A percentile compares a stretch with the other conserved stretches of the same genome.
Conservation (phyloP, 2,797 vertebrate genomes). For the Menidia menidia region DNA sequence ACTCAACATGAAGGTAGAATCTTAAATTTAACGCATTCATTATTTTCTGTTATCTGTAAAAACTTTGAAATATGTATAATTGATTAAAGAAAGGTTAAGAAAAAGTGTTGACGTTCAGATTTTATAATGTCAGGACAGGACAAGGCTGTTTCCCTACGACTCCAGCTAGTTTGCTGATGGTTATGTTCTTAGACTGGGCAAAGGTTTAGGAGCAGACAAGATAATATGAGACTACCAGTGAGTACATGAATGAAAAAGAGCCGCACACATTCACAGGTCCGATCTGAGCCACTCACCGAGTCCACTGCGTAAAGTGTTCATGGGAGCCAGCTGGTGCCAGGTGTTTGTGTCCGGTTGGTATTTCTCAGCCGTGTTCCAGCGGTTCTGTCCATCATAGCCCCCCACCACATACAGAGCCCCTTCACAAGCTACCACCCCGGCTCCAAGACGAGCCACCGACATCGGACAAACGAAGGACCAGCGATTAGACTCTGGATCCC, state of each 20-base stretch:
- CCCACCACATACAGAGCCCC: slow-evolving; percentile 85
- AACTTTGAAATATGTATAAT: neutral
- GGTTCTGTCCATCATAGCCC: slow-evolving; percentile 84
- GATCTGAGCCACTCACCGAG: slow-evolving; percentile 76
- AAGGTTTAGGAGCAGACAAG: slow-evolving; percentile 11
- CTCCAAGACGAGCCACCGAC: slow-evolving; percentile 83
- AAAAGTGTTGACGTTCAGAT: slow-evolving; percentile 2
- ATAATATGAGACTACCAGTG: neutral
- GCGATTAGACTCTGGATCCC: slow-evolving; percentile 84
- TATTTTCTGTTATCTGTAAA: neutral
- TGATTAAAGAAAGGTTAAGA: neutral
- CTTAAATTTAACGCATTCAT: too few relatives aligned
- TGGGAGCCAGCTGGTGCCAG: slow-evolving; percentile 84
- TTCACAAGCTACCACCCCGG: slow-evolving; percentile 79
- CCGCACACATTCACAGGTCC: neutral
- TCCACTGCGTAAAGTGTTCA: slow-evolving; percentile 83
- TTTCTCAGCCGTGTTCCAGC: slow-evolving; percentile 84
- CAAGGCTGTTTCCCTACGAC: neutral
- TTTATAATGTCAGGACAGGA: neutral
- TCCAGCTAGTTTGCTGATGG: neutral
- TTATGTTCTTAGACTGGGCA: neutral
- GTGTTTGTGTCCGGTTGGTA: slow-evolving; percentile 85
- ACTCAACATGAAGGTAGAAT: too few relatives aligned
- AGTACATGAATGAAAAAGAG: neutral
- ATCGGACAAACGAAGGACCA: slow-evolving; percentile 84